phyloP scores from a whole-genome alignment of 2,113 vertebrate species.

The Trogon melanurus region DNA sequence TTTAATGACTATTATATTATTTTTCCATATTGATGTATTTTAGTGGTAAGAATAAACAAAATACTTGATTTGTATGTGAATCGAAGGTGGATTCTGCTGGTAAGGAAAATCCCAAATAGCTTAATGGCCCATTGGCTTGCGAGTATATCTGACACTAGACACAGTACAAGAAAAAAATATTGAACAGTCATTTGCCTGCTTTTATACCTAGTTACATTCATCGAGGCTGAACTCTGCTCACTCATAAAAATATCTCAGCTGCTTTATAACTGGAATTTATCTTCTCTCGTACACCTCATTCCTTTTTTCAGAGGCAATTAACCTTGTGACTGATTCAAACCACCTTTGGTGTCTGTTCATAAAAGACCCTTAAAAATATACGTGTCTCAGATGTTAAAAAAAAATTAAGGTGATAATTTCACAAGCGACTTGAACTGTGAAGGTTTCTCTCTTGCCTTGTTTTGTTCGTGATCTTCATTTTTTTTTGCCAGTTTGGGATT shows the following conservation, averaged over 20 bases:
- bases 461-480: background rate
- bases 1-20: background rate
- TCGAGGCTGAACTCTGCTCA: background rate
- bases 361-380: background rate
- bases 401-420: background rate
- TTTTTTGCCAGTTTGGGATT: background rate
- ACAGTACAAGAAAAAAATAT: background rate
- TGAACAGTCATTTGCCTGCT: background rate
- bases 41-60: background rate
- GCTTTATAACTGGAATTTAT: background rate
- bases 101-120: background rate
- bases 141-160: background rate
- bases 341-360: background rate
- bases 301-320: constrained; percentile 16
- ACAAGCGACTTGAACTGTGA: background rate
- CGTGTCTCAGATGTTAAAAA: background rate
- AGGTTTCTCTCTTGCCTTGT: background rate
- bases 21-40: background rate
- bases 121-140: background rate
- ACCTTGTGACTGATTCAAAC: background rate
- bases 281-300: background rate
- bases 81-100: background rate
- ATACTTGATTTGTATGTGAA: background rate
- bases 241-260: background rate
- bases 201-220: background rate